Percentiles rank a stretch among this genome's conserved stretches.
phyloP scores from a whole-genome alignment of 2,797 vertebrate genomes.

The Melanotaenia boesemani region DNA sequence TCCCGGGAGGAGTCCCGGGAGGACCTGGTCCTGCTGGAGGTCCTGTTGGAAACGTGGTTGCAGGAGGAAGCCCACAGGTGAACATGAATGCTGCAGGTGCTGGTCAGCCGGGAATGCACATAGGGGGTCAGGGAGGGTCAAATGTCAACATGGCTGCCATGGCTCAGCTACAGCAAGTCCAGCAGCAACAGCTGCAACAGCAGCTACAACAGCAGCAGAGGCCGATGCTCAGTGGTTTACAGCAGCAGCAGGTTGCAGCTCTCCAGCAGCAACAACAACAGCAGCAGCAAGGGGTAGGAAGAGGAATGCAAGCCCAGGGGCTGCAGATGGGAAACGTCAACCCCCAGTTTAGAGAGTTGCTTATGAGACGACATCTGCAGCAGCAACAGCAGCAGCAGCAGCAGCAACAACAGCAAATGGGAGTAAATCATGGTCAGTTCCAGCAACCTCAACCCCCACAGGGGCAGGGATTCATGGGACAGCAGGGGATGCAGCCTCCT shows the following conservation, averaged over 20 bases:
- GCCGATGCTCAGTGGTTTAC: slow-evolving; percentile 58
- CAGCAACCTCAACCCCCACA: slow-evolving; percentile 87
- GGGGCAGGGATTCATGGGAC: slow-evolving; percentile 88
- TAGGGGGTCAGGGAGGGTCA: slow-evolving; percentile 86
- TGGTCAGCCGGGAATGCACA: slow-evolving; percentile 84
- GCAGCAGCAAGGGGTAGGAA: slow-evolving; percentile 69
- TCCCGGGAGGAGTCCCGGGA: slow-evolving; percentile 54
- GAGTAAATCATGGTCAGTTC: slow-evolving; percentile 91
- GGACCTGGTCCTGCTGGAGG: slow-evolving; percentile 71
- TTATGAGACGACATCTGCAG: slow-evolving; percentile 88
- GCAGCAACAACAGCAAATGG: slow-evolving; percentile 85
- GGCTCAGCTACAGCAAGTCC: slow-evolving; percentile 74
- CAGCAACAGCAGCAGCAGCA: slow-evolving; percentile 86
- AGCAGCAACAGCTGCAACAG: background rate
- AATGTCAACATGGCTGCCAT: slow-evolving; percentile 78
- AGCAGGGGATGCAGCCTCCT: slow-evolving; percentile 86
- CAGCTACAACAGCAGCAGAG: slow-evolving; percentile 4
- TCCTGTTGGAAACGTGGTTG: slow-evolving; percentile 72
- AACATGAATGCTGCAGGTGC: slow-evolving; percentile 76
- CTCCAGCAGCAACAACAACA: slow-evolving; percentile 69
- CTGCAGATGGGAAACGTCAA: slow-evolving; percentile 88
- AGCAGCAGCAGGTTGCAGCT: slow-evolving; percentile 69
- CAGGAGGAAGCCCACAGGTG: slow-evolving; percentile 72
- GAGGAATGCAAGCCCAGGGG: slow-evolving; percentile 87
- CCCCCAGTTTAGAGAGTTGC: slow-evolving; percentile 91